phyloP scores from a whole-genome alignment of 2,113 vertebrate species.

The Mionectes macconnelli region DNA sequence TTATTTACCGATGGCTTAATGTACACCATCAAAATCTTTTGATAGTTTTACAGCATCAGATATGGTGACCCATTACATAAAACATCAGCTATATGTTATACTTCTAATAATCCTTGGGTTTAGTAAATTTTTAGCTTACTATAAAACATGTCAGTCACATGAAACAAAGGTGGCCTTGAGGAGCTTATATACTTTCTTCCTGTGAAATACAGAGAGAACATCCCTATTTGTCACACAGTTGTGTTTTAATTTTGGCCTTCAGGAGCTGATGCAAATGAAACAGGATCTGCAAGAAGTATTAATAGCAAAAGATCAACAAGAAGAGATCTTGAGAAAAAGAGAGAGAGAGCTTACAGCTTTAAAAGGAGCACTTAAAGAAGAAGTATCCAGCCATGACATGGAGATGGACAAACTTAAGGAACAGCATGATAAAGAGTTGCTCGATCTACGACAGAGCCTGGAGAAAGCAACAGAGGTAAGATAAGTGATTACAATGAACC shows the following conservation, averaged over 20 bases:
- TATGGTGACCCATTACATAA: not conserved
- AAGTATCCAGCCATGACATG: conserved; percentile 91
- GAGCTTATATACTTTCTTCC: not conserved
- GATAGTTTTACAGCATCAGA: not conserved
- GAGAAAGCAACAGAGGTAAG: conserved; percentile 86
- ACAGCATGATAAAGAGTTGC: conserved; percentile 86
- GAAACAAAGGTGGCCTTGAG: not conserved
- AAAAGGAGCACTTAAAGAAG: conserved; percentile 94
- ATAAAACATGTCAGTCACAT: not conserved
- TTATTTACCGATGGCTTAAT: not conserved
- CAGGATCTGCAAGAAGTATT: conserved; percentile 85
- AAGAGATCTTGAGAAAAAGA: conserved; percentile 87
- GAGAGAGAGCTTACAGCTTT: conserved; percentile 93
- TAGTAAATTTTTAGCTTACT: not conserved
- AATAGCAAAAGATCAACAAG: conserved; percentile 87
- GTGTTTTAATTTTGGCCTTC: conserved; percentile 3
- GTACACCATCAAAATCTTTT: not conserved
- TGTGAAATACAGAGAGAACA: not conserved
- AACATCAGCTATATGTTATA: not conserved
- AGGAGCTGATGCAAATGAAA: conserved; percentile 90
- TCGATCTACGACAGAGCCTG: conserved; percentile 75
- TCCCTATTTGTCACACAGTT: not conserved
- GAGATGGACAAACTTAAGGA: conserved; percentile 93
- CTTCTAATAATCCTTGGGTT: not conserved
- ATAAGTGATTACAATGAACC: not conserved